A percentile compares a stretch with the other conserved stretches of the same genome.
These are phyloP conservation scores for Ariolimax columbianus DNA, from an alignment of 2,888 invertebrate species.

Conservation along the genomic window DNA sequence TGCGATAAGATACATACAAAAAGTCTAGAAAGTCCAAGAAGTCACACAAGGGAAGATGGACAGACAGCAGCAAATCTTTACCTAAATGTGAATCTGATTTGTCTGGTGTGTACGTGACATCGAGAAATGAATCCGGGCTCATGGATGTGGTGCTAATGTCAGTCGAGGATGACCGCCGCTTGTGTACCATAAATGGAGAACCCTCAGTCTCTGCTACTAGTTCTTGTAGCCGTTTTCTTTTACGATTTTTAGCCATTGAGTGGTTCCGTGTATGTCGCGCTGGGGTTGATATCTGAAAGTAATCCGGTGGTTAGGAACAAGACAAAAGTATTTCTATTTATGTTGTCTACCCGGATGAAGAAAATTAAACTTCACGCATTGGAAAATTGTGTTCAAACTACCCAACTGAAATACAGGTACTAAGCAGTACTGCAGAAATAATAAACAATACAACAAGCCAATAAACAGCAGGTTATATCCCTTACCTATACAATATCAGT, in stretches of 20 bases:
- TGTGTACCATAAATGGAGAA: slow-evolving; percentile 81
- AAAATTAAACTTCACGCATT: too few relatives aligned
- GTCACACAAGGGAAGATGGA: too few relatives aligned
- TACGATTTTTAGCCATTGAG: slow-evolving; percentile 76
- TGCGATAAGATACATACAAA: too few relatives aligned
- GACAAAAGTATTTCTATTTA: not conserved
- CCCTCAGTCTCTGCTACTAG: slow-evolving; percentile 80
- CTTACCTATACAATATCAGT: too few relatives aligned
- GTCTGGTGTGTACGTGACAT: slow-evolving; percentile 85
- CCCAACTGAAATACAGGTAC: too few relatives aligned
- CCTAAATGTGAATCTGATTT: slow-evolving; percentile 63
- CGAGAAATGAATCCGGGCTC: slow-evolving; percentile 90
- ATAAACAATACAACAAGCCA: too few relatives aligned
- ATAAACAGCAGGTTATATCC: too few relatives aligned
- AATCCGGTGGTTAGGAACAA: not conserved
- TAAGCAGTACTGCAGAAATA: too few relatives aligned
- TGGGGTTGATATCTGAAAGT: slow-evolving; percentile 43
- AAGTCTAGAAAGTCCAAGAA: too few relatives aligned
- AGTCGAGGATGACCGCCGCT: slow-evolving; percentile 89
- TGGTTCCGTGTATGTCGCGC: slow-evolving; percentile 26
- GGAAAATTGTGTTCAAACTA: too few relatives aligned
- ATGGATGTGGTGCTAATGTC: slow-evolving; percentile 88
- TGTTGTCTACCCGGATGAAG: too few relatives aligned
- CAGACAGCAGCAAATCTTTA: not conserved
- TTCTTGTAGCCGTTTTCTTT: slow-evolving; percentile 88